Evolutionary conservation across 2,797 vertebrate species (phyloP), one percentile per base, ranked within the genome.

Genomic region (Calcarius lapponicus): DNA sequence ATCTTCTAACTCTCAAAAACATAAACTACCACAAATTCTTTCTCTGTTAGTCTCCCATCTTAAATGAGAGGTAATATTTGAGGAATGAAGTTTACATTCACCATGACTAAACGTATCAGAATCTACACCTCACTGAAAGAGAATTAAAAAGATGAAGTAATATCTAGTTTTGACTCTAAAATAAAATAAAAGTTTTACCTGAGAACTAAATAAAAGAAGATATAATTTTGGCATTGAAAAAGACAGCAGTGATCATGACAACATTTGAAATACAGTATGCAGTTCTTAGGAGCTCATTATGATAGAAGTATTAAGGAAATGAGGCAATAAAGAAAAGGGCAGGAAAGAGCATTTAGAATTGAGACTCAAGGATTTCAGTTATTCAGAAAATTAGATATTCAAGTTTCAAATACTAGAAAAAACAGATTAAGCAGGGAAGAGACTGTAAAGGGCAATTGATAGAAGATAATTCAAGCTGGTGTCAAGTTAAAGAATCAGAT

Each of bases 231-330:
- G 25, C 7, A 40, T n/a, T 58, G 14, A 60, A 36, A 58, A 87
- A 86, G n/a, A 47, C 53, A 92, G 19, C 10, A 82, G n/a, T 58
- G 53, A 64, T 76, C 5, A 9, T 21, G 18, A 47, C 11, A 67
- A 24, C 25, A 64, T 83, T 88, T 93, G 50, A 93, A 89, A 92
- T 79, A 36, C 1, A 1, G 10, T 67, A 32, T 80, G 25, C 54
- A 40, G 32, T 48, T 90, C 65, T 88, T 64, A 88, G 79, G 25
- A 80, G 29, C n/a, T 92, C 60, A 82, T 93, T 61, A 57, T 78
- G 75, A 82, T 9, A 82, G 48, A 80, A 17, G 29, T 80, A 73
- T 74, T 89, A 93, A 92, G 43, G 70, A 93, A 95, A 91, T 73
- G 31, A 93, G 25, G 26, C 43, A 89, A 82, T 26, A 80, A 91